Conservation (phyloP, 1,140 invertebrate species). For the Stenopsyche tienmushanensis region DNA sequence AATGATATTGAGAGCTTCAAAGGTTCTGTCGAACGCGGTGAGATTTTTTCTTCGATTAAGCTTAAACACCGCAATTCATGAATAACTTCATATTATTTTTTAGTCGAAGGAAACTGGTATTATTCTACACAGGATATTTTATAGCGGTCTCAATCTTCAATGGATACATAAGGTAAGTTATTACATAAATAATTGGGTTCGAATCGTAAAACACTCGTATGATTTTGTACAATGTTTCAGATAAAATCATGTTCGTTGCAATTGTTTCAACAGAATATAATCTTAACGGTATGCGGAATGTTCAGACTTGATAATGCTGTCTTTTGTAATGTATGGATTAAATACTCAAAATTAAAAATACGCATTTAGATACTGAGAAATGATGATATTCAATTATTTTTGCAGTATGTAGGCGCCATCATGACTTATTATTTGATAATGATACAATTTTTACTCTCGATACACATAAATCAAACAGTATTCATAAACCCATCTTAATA, state of each 20-base stretch:
- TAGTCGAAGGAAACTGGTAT: conserved; percentile 17
- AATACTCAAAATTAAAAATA: neutral
- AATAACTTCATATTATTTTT: conserved; percentile 2
- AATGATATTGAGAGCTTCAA: conserved; percentile 3
- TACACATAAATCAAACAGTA: too few relatives aligned
- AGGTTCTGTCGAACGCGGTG: conserved; percentile 18
- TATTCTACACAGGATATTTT: conserved; percentile 9
- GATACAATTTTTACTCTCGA: conserved; percentile 14
- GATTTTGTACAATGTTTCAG: conserved; percentile 22
- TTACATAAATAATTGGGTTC: too few relatives aligned
- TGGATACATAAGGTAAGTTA: neutral
- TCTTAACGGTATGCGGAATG: conserved; percentile 22
- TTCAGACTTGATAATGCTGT: conserved; percentile 23
- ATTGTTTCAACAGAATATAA: conserved; percentile 25
- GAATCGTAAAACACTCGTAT: too few relatives aligned
- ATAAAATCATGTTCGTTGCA: conserved; percentile 27
- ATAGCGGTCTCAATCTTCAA: neutral
- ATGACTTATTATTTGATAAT: conserved; percentile 8
- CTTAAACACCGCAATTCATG: neutral
- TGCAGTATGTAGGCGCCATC: neutral
- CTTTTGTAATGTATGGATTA: conserved; percentile 7
- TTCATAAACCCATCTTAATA: too few relatives aligned
- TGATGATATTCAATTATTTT: neutral
- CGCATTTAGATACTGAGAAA: neutral
- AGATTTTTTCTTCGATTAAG: neutral